Percentiles rank a stretch among this genome's conserved stretches.
Conservation (phyloP, 2,888 invertebrate species). For the Macrophya annulata region DNA sequence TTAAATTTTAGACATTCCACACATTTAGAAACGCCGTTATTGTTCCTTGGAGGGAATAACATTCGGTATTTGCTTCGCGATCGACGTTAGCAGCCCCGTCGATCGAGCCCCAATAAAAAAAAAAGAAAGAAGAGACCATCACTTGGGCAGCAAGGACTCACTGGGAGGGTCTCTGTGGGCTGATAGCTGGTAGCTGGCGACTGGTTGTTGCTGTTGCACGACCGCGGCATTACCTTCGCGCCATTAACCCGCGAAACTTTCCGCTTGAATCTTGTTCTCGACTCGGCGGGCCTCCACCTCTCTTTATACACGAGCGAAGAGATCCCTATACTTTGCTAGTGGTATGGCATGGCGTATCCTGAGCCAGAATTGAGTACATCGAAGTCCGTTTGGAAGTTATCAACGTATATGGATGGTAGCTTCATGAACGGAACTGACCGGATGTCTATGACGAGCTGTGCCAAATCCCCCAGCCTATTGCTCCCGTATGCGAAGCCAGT, state of each 20-base stretch:
- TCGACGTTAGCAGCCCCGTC: slow-evolving; percentile 41
- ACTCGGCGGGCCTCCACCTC: slow-evolving; percentile 68
- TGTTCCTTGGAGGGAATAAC: slow-evolving; percentile 13
- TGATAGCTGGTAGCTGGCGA: slow-evolving; percentile 60
- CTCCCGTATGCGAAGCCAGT: slow-evolving; percentile 17
- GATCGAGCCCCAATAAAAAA: slow-evolving; percentile 51
- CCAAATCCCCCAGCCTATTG: slow-evolving; percentile 38
- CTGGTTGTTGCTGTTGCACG: slow-evolving; percentile 77
- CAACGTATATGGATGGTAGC: slow-evolving; percentile 74
- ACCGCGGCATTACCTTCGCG: slow-evolving; percentile 77
- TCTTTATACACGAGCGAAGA: slow-evolving; percentile 70
- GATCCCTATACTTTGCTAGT: slow-evolving; percentile 74
- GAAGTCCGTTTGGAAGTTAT: slow-evolving; percentile 75
- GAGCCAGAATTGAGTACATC: slow-evolving; percentile 68
- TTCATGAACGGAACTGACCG: slow-evolving; percentile 68
- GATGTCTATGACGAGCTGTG: slow-evolving; percentile 51
- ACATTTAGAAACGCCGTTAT: background rate
- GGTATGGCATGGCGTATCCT: slow-evolving; percentile 67
- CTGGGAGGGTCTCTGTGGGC: slow-evolving; percentile 58
- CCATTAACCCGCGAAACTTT: slow-evolving; percentile 79
- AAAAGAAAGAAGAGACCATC: slow-evolving; percentile 53
- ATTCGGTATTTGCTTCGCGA: slow-evolving; percentile 29
- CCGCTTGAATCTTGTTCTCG: slow-evolving; percentile 79
- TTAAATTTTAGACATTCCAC: background rate
- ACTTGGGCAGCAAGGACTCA: slow-evolving; percentile 60